Evolutionary conservation across 2,888 invertebrate species (phyloP).

Genomic region (Ctenicera cuprea): DNA sequence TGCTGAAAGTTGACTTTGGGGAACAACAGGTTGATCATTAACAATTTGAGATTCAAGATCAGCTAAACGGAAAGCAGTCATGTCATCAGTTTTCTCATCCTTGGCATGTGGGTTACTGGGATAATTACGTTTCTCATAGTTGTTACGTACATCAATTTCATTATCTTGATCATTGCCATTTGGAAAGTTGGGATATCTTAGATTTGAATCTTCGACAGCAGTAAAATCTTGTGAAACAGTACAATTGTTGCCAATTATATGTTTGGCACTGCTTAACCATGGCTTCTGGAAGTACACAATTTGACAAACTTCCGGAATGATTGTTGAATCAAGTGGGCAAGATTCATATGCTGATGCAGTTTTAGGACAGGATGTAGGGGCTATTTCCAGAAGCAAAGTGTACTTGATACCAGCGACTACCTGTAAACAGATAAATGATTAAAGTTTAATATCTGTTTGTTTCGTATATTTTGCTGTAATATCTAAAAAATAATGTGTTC

Average conservation of each 20-base stretch:
- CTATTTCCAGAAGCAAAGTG: conserved; percentile 74
- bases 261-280: conserved; percentile 79
- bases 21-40: conserved; percentile 3
- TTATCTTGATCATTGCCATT: conserved; percentile 65
- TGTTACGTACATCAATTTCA: conserved; percentile 64
- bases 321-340: conserved; percentile 58
- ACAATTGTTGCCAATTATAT: conserved; percentile 80
- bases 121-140: conserved; percentile 34
- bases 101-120: conserved; percentile 10
- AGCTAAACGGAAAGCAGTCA: conserved; percentile 59
- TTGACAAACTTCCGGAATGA: conserved; percentile 74
- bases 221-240: conserved; percentile 76
- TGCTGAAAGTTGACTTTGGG: neutral
- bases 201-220: neutral
- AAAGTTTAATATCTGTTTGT: conserved; percentile 75
- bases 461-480: no score
- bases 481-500: no score
- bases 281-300: conserved; percentile 80
- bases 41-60: conserved; percentile 69
- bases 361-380: conserved; percentile 72
- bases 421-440: conserved; percentile 68
- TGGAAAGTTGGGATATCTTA: conserved; percentile 39
- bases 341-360: conserved; percentile 64
- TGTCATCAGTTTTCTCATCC: conserved; percentile 60
- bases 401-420: conserved; percentile 79